A percentile compares a stretch with the other conserved stretches of the same genome.
These are phyloP conservation scores for Acanthoscelides obtectus DNA, from an alignment of 2,888 invertebrate species.

Conservation along the genomic window DNA sequence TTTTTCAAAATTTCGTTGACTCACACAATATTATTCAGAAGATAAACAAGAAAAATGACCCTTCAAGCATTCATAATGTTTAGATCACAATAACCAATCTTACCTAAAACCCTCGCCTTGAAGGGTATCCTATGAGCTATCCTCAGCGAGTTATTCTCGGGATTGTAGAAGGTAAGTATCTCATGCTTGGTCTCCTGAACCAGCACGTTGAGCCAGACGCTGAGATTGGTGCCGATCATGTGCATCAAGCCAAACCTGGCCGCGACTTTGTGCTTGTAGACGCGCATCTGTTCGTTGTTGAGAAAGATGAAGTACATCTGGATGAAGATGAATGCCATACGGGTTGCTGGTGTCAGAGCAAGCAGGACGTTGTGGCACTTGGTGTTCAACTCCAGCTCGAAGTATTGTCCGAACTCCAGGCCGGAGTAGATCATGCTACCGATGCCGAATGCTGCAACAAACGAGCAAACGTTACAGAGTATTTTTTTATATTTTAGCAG, in stretches of 20 bases:
- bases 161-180: conserved; percentile 85
- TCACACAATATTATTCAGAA: too few species aligned
- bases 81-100: conserved; percentile 4
- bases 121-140: conserved; percentile 73
- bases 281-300: conserved; percentile 67
- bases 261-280: conserved; percentile 73
- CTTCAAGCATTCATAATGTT: not conserved
- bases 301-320: conserved; percentile 98
- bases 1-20: too few species aligned
- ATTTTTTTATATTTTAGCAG: too few species aligned
- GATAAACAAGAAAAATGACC: too few species aligned
- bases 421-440: conserved; percentile 98
- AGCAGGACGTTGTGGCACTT: conserved; percentile 88
- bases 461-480: too few species aligned
- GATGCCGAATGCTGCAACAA: conserved; percentile 79
- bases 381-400: conserved; percentile 84
- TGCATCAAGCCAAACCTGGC: conserved; percentile 97
- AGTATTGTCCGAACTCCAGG: conserved; percentile 91
- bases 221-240: conserved; percentile 97
- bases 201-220: conserved; percentile 94
- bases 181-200: conserved; percentile 95
- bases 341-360: conserved; percentile 84
- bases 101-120: conserved; percentile 38
- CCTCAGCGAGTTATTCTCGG: conserved; percentile 77
- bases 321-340: conserved; percentile 95